These are phyloP conservation scores for Theretra japonica DNA, from an alignment of 2,888 invertebrate species.

Conservation along the genomic window DNA sequence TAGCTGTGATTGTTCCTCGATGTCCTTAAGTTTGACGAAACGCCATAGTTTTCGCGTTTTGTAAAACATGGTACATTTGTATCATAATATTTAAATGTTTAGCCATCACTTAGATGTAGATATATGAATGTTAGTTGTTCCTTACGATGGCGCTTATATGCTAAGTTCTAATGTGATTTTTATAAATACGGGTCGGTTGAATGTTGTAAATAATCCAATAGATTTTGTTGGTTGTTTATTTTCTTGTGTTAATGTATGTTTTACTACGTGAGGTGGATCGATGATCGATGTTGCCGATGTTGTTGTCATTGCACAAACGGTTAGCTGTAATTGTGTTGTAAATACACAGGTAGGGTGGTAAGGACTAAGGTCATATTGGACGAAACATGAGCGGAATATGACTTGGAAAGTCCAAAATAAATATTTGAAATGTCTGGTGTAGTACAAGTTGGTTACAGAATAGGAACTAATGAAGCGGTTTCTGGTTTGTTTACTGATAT, in stretches of 20 bases:
- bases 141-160: conserved; percentile 30
- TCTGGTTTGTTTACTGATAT: too few relatives aligned
- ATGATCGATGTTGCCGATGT: conserved; percentile 21
- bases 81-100: conserved; percentile 55
- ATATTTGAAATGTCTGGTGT: not conserved
- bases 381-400: not conserved
- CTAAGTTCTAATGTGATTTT: conserved; percentile 29
- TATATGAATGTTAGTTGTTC: conserved; percentile 80
- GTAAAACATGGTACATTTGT: conserved; percentile 48
- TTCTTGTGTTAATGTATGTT: conserved; percentile 5
- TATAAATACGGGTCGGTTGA: conserved; percentile 28
- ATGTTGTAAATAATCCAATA: conserved; percentile 26
- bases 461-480: too few relatives aligned
- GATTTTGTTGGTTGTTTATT: conserved; percentile 9
- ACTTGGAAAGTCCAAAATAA: not conserved
- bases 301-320: conserved; percentile 25
- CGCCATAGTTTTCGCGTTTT: conserved; percentile 16
- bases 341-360: conserved; percentile 20
- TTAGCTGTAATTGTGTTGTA: conserved; percentile 25
- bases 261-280: conserved; percentile 15
- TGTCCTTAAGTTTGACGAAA: conserved; percentile 9
- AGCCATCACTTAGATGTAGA: conserved; percentile 77
- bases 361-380: conserved; percentile 10
- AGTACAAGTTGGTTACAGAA: not conserved
- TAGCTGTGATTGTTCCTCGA: not conserved